These are phyloP conservation scores for Aldabrachelys gigantea DNA, from an alignment of 2,113 vertebrate genomes.

Conservation along the genomic window DNA sequence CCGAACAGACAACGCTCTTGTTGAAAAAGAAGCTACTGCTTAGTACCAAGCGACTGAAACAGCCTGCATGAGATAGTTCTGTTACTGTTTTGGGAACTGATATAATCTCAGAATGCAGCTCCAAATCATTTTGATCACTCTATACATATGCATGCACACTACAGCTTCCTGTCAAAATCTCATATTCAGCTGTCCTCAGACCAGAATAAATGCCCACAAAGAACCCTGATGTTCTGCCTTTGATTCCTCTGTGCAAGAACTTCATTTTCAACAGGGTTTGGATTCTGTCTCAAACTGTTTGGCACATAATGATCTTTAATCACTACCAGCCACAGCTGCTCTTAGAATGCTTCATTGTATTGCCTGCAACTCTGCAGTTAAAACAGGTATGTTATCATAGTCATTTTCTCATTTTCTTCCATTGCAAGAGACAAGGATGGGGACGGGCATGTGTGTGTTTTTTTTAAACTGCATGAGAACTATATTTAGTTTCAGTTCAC, in stretches of 20 bases:
- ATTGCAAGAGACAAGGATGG: slow-evolving; percentile 20
- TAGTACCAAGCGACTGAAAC: neutral
- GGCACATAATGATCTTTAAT: neutral
- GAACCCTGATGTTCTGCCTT: accelerated
- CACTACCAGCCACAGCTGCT: slow-evolving; percentile 15
- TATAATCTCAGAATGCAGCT: neutral
- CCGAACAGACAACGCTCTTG: accelerated
- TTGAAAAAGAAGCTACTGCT: neutral
- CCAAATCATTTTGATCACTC: neutral
- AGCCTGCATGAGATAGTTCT: neutral
- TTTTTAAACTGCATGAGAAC: slow-evolving; percentile 69
- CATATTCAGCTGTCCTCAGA: accelerated
- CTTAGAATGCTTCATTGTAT: slow-evolving; percentile 38
- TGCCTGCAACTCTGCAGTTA: neutral
- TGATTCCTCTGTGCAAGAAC: neutral
- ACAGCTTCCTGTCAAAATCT: accelerated
- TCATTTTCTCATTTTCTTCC: slow-evolving; percentile 59
- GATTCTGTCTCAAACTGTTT: neutral
- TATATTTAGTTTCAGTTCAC: slow-evolving; percentile 80
- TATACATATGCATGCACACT: accelerated
- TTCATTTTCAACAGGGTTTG: neutral
- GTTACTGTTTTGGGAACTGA: accelerated
- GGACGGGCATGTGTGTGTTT: slow-evolving; percentile 46
- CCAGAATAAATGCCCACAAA: neutral
- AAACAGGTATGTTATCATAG: slow-evolving; percentile 51